phyloP scores from a whole-genome alignment of 2,888 invertebrate species.

The Phrixothrix hirtus region DNA sequence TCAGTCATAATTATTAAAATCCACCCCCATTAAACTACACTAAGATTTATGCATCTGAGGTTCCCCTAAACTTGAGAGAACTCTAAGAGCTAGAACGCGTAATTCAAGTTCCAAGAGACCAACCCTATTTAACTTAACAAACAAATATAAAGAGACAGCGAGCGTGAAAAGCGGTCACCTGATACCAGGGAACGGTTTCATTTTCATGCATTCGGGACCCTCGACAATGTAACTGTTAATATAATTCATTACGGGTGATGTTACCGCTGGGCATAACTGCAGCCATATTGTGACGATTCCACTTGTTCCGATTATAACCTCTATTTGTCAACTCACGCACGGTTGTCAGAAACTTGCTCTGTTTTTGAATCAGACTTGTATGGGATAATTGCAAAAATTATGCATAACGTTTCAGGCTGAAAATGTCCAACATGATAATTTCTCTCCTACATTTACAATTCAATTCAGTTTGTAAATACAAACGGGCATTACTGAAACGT shows the following conservation, averaged over 20 bases:
- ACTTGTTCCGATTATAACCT: conserved; percentile 29
- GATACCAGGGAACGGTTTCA: conserved; percentile 29
- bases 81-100: conserved; percentile 15
- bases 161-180: conserved; percentile 30
- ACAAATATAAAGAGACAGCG: conserved; percentile 33
- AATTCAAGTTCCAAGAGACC: conserved; percentile 29
- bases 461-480: not conserved
- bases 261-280: conserved; percentile 36
- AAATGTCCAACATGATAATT: too few species aligned
- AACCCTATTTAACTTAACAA: conserved; percentile 31
- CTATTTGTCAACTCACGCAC: conserved; percentile 27
- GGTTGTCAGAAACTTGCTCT: conserved; percentile 17
- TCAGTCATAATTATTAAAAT: not conserved
- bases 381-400: conserved; percentile 14
- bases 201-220: conserved; percentile 29
- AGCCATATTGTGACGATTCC: conserved; percentile 29
- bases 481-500: too few species aligned
- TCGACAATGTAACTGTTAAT: conserved; percentile 36
- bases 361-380: conserved; percentile 18
- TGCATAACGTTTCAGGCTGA: conserved; percentile 7
- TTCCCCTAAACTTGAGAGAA: conserved; percentile 11
- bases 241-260: conserved; percentile 40
- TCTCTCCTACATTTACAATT: not conserved
- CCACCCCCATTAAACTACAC: not conserved
- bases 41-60: not conserved